Percentiles rank a stretch among this genome's conserved stretches.
Evolutionary conservation across 2,113 vertebrate species (phyloP).

Genomic region (Pomatostomus ruficeps): DNA sequence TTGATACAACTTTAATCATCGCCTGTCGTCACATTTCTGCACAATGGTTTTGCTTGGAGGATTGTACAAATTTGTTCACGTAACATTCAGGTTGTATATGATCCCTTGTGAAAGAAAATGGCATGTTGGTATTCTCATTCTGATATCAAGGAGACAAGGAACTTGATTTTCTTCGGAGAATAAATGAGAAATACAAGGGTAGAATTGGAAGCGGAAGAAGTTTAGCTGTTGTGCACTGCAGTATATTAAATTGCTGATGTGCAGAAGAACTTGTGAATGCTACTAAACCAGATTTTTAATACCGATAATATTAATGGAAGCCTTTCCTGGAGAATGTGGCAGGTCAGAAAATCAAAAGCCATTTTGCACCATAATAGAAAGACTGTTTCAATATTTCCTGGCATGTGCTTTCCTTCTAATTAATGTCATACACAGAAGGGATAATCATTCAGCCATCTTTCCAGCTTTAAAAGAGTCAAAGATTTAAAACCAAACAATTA

Average conservation of each 20-base stretch:
- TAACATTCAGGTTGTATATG: background rate
- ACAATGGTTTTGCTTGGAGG: background rate
- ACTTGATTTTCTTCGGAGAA: background rate
- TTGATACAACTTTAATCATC: background rate
- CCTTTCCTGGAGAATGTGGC: background rate
- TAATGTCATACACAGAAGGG: background rate
- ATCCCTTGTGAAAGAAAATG: background rate
- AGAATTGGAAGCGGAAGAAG: background rate
- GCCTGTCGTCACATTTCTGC: background rate
- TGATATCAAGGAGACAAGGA: background rate
- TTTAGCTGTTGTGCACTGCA: background rate
- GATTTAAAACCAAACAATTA: background rate
- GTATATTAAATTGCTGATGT: background rate
- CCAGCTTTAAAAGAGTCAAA: conserved; percentile 20
- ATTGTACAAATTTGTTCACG: background rate
- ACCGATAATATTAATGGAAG: background rate
- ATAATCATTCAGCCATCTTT: background rate
- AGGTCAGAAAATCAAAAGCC: background rate
- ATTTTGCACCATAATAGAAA: background rate
- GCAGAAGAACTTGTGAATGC: background rate
- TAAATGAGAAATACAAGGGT: background rate
- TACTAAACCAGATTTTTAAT: background rate
- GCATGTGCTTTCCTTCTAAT: conserved; percentile 28
- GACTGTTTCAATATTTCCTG: background rate
- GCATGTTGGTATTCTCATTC: background rate